Conservation (phyloP, 35 echinoderm and acorn worm species). For the Apostichopus japonicus region DNA sequence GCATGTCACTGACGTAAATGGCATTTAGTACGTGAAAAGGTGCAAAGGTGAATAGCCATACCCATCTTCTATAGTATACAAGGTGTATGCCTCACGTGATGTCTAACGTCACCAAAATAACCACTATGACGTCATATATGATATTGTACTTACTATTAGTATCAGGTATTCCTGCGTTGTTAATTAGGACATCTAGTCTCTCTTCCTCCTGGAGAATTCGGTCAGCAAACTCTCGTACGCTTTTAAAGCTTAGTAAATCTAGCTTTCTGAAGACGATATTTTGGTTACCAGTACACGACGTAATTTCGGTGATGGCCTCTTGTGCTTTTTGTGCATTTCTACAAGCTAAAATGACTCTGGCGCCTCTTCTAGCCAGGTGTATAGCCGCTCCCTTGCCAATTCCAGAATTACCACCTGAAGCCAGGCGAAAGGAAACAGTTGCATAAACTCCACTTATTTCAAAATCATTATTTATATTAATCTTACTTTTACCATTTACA, state of each 20-base stretch:
- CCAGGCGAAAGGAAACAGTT: too few species aligned
- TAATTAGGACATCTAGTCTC: conserved; percentile 81
- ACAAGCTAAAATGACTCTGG: conserved; percentile 81
- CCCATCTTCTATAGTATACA: too few species aligned
- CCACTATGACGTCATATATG: not conserved
- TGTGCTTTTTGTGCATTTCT: conserved; percentile 62
- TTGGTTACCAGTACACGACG: conserved; percentile 54
- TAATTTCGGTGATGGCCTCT: conserved; percentile 62
- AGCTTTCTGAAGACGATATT: conserved; percentile 74
- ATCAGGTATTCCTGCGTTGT: conserved; percentile 80
- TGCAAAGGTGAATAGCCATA: too few species aligned
- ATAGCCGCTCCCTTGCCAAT: conserved; percentile 81
- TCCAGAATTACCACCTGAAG: conserved; percentile 70
- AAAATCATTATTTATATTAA: too few species aligned
- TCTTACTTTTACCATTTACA: too few species aligned
- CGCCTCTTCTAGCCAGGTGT: conserved; percentile 79
- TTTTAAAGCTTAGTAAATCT: conserved; percentile 74
- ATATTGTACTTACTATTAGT: not conserved
- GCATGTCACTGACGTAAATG: too few species aligned
- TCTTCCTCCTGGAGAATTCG: conserved; percentile 59
- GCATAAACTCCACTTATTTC: too few species aligned
- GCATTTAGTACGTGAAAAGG: too few species aligned
- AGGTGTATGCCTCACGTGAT: too few species aligned
- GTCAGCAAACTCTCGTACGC: conserved; percentile 70
- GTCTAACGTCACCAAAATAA: too few species aligned